phyloP scores from a whole-genome alignment of 2,797 vertebrate genomes.

The Gorsachius magnificus region DNA sequence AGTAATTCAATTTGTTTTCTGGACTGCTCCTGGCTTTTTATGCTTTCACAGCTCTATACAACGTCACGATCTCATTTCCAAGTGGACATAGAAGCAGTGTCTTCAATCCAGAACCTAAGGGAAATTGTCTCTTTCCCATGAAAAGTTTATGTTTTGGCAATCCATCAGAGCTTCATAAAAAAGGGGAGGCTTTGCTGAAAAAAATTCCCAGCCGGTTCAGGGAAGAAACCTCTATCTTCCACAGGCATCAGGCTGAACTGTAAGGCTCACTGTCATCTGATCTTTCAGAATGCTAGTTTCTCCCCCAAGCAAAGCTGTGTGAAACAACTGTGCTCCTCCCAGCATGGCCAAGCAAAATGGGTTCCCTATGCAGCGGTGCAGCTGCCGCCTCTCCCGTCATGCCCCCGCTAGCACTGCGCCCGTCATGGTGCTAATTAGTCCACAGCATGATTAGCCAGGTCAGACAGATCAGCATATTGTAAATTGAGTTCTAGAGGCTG shows the following conservation, averaged over 20 bases:
- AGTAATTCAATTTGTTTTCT: not conserved
- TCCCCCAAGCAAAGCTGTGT: not conserved
- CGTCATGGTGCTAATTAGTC: not conserved
- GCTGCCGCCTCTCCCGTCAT: not conserved
- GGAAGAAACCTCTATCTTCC: not conserved
- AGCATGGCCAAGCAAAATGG: fast-evolving
- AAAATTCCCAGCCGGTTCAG: fast-evolving
- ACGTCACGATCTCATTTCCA: not conserved
- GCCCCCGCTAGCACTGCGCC: fast-evolving
- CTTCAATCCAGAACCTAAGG: not conserved
- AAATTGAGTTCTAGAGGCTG: not conserved
- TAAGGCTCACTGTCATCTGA: not conserved
- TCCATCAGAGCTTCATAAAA: not conserved
- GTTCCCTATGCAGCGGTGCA: not conserved
- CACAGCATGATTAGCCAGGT: not conserved
- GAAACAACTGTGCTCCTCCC: not conserved
- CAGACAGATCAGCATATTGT: not conserved
- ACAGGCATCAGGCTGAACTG: not conserved
- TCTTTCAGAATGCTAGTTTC: not conserved
- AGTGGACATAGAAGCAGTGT: not conserved
- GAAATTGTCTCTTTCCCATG: not conserved
- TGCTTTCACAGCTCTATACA: not conserved
- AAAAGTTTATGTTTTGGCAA: not conserved
- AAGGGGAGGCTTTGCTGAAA: not conserved
- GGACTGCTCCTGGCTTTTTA: not conserved